Evolutionary conservation across 2,888 invertebrate genomes (phyloP).

Genomic region (Microctonus aethiopoides): DNA sequence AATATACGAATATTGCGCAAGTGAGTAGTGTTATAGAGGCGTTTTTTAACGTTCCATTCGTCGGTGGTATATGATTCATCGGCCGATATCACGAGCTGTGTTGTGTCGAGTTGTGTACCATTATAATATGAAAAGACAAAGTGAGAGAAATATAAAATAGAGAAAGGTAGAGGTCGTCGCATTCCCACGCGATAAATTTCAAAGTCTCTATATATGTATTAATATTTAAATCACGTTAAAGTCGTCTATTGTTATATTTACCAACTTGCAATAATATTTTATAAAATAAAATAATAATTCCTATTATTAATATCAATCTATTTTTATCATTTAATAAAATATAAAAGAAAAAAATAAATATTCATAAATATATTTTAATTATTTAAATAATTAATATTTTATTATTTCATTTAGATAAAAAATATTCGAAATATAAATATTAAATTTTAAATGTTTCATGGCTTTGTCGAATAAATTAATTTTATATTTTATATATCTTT

Average conservation of each 20-base stretch:
- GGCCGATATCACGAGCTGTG: slow-evolving; percentile 29
- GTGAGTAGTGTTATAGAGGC: background rate
- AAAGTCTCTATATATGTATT: background rate
- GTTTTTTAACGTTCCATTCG: slow-evolving; percentile 24
- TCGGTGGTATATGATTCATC: slow-evolving; percentile 27
- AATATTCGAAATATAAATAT: background rate
- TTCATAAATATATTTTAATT: too few relatives aligned
- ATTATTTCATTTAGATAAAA: background rate
- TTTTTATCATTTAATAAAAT: too few relatives aligned
- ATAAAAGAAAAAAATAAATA: too few relatives aligned
- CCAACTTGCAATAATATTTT: too few relatives aligned
- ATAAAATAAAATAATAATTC: background rate
- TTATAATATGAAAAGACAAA: background rate
- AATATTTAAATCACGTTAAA: too few relatives aligned
- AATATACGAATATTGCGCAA: slow-evolving; percentile 17
- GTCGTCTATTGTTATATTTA: too few relatives aligned
- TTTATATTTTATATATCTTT: background rate
- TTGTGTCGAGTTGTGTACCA: background rate
- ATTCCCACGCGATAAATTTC: slow-evolving; percentile 31
- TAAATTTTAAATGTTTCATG: too few relatives aligned
- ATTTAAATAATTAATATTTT: too few relatives aligned
- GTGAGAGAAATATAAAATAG: background rate
- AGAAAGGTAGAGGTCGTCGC: slow-evolving; percentile 24
- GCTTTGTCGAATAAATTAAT: background rate
- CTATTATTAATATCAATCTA: too few relatives aligned